Evolutionary conservation across 2,797 vertebrate species (phyloP).

Genomic region (Gallirallus australis): DNA sequence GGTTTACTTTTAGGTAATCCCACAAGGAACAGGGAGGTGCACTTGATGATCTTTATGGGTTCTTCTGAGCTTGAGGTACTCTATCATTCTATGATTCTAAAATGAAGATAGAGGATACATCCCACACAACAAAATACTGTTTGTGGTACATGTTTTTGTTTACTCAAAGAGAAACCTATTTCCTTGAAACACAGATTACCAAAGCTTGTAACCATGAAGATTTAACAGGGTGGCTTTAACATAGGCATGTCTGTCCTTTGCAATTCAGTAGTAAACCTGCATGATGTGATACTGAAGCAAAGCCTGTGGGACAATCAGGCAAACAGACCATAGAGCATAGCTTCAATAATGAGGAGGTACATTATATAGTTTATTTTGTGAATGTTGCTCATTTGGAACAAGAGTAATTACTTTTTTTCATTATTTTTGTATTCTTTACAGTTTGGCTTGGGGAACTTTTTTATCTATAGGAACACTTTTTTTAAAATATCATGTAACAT

Average conservation of each 20-base stretch:
- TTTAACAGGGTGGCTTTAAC: neutral
- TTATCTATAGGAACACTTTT: neutral
- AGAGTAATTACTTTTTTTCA: neutral
- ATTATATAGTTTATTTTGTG: neutral
- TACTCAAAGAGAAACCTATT: neutral
- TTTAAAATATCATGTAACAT: neutral
- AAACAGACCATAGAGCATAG: neutral
- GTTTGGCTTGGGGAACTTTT: neutral
- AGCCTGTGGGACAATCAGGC: neutral
- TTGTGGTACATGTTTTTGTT: neutral
- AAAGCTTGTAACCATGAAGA: neutral
- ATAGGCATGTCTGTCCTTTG: neutral
- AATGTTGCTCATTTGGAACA: neutral
- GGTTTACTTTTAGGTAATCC: neutral
- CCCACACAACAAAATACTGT: accelerated
- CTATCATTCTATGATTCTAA: neutral
- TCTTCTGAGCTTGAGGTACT: neutral
- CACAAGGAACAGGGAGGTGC: neutral
- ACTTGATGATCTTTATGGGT: accelerated
- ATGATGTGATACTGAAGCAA: neutral
- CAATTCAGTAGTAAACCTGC: neutral
- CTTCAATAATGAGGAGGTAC: neutral
- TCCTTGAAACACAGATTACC: neutral
- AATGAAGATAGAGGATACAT: neutral
- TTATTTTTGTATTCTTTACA: neutral